Evolutionary conservation across 2,888 invertebrate species (phyloP).

Genomic region (Pachliopta kotzebuea): DNA sequence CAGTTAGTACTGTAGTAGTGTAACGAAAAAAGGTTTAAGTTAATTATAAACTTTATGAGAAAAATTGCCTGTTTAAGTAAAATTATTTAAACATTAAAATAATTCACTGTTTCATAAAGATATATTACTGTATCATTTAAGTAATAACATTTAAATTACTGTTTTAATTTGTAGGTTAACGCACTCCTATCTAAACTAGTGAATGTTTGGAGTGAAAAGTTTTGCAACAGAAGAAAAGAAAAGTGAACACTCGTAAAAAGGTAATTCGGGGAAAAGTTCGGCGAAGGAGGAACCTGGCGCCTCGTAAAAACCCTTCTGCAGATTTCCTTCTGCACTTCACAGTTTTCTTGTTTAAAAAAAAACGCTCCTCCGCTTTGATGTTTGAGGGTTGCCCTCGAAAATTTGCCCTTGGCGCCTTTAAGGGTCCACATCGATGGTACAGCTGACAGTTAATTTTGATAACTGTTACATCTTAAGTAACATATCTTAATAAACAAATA

Average conservation of each 20-base stretch:
- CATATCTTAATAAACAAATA: too few relatives aligned
- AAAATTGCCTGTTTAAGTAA: too few relatives aligned
- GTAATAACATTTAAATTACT: too few relatives aligned
- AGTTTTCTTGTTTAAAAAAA: slow-evolving; percentile 52
- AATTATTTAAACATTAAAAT: too few relatives aligned
- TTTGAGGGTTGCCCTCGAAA: slow-evolving; percentile 54
- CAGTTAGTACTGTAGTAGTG: too few relatives aligned
- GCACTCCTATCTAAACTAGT: slow-evolving; percentile 15
- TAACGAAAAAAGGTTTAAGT: too few relatives aligned
- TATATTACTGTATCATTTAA: too few relatives aligned
- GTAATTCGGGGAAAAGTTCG: slow-evolving; percentile 34
- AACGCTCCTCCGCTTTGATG: slow-evolving; percentile 54
- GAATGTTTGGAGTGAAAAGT: slow-evolving; percentile 25
- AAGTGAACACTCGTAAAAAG: slow-evolving; percentile 31
- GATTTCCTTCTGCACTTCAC: slow-evolving; percentile 33
- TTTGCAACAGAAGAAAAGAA: slow-evolving; percentile 19
- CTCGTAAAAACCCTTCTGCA: slow-evolving; percentile 32
- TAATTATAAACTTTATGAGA: too few relatives aligned
- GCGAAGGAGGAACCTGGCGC: slow-evolving; percentile 41
- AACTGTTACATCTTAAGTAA: neutral
- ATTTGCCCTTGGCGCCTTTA: slow-evolving; percentile 46
- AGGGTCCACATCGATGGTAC: slow-evolving; percentile 33
- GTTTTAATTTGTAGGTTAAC: slow-evolving; percentile 6
- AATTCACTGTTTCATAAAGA: too few relatives aligned
- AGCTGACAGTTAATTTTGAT: slow-evolving; percentile 29